Conservation (phyloP, 2,888 invertebrate species). For the Laothoe populi region DNA sequence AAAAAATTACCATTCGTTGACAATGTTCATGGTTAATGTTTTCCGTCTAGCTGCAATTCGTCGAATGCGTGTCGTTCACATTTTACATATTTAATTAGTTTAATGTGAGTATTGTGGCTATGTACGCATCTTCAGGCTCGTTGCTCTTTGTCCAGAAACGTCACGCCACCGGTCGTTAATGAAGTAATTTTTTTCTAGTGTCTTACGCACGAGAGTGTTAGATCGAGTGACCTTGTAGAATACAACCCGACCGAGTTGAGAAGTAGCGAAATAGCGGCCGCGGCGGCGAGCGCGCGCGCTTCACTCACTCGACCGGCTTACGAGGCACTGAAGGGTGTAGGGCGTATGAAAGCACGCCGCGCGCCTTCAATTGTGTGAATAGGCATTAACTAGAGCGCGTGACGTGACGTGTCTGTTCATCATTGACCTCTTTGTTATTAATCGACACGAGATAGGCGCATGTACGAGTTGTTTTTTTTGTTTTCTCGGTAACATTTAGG, state of each 20-base stretch:
- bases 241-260: conserved; percentile 57
- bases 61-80: background rate
- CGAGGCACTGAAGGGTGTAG: conserved; percentile 64
- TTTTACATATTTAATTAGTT: background rate
- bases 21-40: background rate
- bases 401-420: conserved; percentile 32
- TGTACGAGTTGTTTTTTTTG: conserved; percentile 15
- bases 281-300: background rate
- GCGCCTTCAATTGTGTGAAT: conserved; percentile 16
- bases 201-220: conserved; percentile 67
- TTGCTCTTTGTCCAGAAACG: conserved; percentile 56
- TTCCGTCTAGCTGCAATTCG: background rate
- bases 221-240: conserved; percentile 63
- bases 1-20: background rate
- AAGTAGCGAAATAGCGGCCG: conserved; percentile 43
- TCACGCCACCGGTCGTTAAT: conserved; percentile 67
- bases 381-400: conserved; percentile 29
- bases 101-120: background rate
- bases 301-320: conserved; percentile 39
- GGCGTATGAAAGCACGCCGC: conserved; percentile 34
- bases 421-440: conserved; percentile 25
- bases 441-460: conserved; percentile 24
- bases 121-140: background rate
- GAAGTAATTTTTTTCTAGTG: conserved; percentile 69
- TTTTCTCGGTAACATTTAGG: conserved; percentile 5